phyloP scores from a whole-genome alignment of 2,797 vertebrate genomes.

The Botia almorhae region DNA sequence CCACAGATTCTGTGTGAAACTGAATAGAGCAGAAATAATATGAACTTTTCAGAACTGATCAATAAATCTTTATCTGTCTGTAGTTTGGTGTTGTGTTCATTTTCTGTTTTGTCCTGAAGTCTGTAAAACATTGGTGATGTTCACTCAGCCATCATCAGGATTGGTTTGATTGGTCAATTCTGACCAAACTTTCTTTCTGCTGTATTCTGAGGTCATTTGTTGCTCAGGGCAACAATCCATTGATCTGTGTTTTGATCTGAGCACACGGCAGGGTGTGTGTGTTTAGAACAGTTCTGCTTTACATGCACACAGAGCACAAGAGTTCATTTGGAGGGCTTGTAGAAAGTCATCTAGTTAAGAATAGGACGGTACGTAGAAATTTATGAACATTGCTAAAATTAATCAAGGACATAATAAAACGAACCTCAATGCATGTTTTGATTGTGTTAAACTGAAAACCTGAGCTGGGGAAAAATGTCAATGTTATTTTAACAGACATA shows the following conservation, averaged over 20 bases:
- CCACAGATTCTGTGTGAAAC: not conserved
- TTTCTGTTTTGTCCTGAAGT: not conserved
- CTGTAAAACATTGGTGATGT: conserved; percentile 57
- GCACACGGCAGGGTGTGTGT: not conserved
- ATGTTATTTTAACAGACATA: no score
- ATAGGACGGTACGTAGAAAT: no score
- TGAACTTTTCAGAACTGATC: conserved; percentile 2
- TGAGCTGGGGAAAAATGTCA: no score
- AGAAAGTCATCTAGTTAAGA: no score
- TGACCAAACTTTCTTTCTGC: conserved; percentile 28
- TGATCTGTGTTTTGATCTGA: conserved; percentile 57
- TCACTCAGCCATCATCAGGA: conserved; percentile 61
- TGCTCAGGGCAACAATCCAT: conserved; percentile 70
- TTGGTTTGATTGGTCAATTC: conserved; percentile 69
- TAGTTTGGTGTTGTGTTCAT: not conserved
- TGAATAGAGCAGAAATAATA: not conserved
- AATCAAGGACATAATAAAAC: no score
- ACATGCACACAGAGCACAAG: not conserved
- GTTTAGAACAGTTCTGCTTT: no score
- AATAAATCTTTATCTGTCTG: conserved; percentile 9
- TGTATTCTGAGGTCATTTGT: conserved; percentile 70
- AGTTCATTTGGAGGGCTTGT: no score
- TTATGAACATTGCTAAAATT: no score
- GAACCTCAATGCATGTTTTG: no score
- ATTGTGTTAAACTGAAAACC: no score